Percentiles rank a stretch among this genome's conserved stretches.
Evolutionary conservation across 2,113 vertebrate species (phyloP).

Genomic region (Prunella fulvescens): DNA sequence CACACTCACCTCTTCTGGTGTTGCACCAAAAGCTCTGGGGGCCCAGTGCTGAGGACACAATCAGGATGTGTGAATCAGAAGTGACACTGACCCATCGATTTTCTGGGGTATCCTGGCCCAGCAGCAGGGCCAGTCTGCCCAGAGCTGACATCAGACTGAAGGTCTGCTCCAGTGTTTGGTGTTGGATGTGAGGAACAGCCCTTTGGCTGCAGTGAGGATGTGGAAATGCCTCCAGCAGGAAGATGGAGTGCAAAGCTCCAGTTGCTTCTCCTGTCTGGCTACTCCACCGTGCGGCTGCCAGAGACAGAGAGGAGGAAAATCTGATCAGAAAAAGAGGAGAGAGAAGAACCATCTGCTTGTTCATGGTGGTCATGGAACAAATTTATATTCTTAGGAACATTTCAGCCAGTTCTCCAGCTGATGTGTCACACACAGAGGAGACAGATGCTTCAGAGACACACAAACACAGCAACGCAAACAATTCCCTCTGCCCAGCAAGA

Average conservation of each 20-base stretch:
- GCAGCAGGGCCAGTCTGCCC: not conserved
- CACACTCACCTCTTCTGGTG: rapidly evolving
- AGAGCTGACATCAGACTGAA: not conserved
- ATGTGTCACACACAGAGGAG: not conserved
- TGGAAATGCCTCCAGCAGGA: not conserved
- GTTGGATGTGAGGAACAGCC: not conserved
- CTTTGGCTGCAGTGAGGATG: not conserved
- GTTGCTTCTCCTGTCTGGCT: not conserved
- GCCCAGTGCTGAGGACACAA: rapidly evolving
- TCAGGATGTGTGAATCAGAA: not conserved
- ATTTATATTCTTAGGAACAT: not conserved
- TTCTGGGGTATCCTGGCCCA: not conserved
- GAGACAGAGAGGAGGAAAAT: not conserved
- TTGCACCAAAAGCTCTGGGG: not conserved
- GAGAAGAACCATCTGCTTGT: not conserved
- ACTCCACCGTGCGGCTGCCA: not conserved
- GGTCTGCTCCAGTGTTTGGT: not conserved
- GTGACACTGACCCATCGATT: not conserved
- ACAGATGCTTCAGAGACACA: not conserved
- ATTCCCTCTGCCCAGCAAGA: not conserved
- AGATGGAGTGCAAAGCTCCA: not conserved
- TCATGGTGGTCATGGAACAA: not conserved
- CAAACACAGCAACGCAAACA: not conserved
- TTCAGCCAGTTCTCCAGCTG: not conserved
- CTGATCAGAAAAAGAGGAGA: not conserved